Percentiles rank a stretch among this genome's conserved stretches.
Conservation (phyloP, 1,140 invertebrate species). For the Vanessa tameamea region DNA sequence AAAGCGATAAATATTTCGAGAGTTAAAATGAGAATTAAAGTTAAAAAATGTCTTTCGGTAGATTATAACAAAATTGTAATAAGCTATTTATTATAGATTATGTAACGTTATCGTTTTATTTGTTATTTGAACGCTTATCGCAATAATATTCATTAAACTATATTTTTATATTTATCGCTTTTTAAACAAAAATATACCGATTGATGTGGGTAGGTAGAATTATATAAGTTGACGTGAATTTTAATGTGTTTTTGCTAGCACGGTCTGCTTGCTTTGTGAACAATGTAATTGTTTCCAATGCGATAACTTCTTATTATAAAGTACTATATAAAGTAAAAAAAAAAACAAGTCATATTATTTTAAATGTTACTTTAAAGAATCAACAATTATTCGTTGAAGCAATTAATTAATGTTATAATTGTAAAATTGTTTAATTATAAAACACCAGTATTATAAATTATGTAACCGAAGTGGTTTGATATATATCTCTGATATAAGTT, state of each 20-base stretch:
- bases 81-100: background rate
- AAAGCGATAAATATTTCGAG: background rate
- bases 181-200: background rate
- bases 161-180: constrained; percentile 7
- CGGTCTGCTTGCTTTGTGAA: constrained; percentile 15
- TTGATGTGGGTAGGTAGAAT: constrained; percentile 5
- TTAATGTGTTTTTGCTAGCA: background rate
- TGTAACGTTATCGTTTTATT: background rate
- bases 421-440: too few species aligned
- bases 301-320: background rate
- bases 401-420: too few species aligned
- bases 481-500: background rate
- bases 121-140: background rate
- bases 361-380: too few species aligned
- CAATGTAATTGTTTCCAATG: background rate
- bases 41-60: background rate
- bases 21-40: background rate
- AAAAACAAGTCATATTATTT: too few species aligned
- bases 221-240: constrained; percentile 12
- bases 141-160: background rate
- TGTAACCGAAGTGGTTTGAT: constrained; percentile 1
- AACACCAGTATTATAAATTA: background rate
- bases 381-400: too few species aligned
- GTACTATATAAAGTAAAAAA: too few species aligned
- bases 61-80: background rate